Evolutionary conservation across 2,888 invertebrate genomes (phyloP).

Genomic region (Neria commutata): DNA sequence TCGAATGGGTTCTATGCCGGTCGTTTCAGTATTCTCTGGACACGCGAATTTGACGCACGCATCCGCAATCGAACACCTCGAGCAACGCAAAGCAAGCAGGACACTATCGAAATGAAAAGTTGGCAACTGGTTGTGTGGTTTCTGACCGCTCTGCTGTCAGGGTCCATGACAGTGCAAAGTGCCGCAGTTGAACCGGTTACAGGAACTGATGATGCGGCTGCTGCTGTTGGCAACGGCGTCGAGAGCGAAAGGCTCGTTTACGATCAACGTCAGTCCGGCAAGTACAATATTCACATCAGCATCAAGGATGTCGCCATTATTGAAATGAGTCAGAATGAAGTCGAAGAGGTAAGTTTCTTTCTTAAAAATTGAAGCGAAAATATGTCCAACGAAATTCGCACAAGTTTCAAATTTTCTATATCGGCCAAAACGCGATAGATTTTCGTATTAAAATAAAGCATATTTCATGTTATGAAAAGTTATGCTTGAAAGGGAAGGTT

Average conservation of each 20-base stretch:
- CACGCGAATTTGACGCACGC: slow-evolving; percentile 21
- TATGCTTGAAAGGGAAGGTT: too few species aligned
- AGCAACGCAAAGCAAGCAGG: neutral
- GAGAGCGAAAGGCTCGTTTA: slow-evolving; percentile 38
- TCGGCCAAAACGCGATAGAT: neutral
- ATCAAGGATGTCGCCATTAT: slow-evolving; percentile 79
- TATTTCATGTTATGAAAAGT: slow-evolving; percentile 53
- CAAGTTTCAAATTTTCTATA: too few species aligned
- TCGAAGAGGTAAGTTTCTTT: slow-evolving; percentile 51
- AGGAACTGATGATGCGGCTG: neutral
- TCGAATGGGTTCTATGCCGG: neutral
- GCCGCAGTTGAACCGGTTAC: neutral
- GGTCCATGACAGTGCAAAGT: too few species aligned
- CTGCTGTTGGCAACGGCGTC: slow-evolving; percentile 46
- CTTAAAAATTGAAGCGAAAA: too few species aligned
- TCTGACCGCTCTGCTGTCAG: too few species aligned
- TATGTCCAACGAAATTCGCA: too few species aligned
- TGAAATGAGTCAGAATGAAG: slow-evolving; percentile 60
- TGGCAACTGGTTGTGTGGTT: slow-evolving; percentile 10
- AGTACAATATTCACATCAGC: slow-evolving; percentile 79
- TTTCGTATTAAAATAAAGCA: too few species aligned
- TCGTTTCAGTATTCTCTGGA: slow-evolving; percentile 18
- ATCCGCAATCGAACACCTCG: neutral
- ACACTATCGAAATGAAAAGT: slow-evolving; percentile 15
- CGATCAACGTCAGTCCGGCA: slow-evolving; percentile 80